Evolutionary conservation across 2,888 invertebrate genomes (phyloP), one percentile per base, ranked within the genome.

Genomic region (Heliconius erato): DNA sequence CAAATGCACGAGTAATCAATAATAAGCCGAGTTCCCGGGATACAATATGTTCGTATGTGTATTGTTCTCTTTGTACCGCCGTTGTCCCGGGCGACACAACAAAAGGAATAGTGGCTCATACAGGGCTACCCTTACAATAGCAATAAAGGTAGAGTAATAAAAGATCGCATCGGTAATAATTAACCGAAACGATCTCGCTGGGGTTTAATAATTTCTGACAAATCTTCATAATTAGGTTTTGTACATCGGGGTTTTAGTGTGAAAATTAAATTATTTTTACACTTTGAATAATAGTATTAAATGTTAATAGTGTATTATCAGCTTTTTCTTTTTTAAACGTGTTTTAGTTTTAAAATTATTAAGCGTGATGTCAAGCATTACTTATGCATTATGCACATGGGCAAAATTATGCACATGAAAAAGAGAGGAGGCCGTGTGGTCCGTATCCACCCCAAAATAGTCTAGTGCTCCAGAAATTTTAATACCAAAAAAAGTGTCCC

Each of bases 101-200:
- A 83, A 79, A 82, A 81, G 87, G 82, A 85, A 84, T 84, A 84
- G 86, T 84, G 84, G 85, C 83, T 85, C 85, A 44, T 77, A 77
- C 44, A 69, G 79, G 85, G 83, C 82, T 85, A 86, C 54, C 85
- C 80, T 82, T 87, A 88, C 88, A 89, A 86, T 84, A 84, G 83
- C 86, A 86, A 87, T 86, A 86, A 84, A 87, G 84, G 85, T 85
- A 86, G 88, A 85, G 54, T 88, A 89, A 89, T 90, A 89, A 89
- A 86, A 87, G 88, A 87, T 84, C 87, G 86, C 44, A 81, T 77
- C 86, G 87, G 85, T 87, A 85, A 84, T 84, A 86, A 88, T 88
- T 87, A 89, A 79, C 84, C 76, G 83, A 76, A 63, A 71, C 69
- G 59, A 69, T 71, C 16, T 71, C 69, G 16, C 44, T 23, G 28